Percentiles rank a stretch among this genome's conserved stretches.
Evolutionary conservation across 2,113 vertebrate species (phyloP).

Genomic region (Mesoclemmys tuberculata): DNA sequence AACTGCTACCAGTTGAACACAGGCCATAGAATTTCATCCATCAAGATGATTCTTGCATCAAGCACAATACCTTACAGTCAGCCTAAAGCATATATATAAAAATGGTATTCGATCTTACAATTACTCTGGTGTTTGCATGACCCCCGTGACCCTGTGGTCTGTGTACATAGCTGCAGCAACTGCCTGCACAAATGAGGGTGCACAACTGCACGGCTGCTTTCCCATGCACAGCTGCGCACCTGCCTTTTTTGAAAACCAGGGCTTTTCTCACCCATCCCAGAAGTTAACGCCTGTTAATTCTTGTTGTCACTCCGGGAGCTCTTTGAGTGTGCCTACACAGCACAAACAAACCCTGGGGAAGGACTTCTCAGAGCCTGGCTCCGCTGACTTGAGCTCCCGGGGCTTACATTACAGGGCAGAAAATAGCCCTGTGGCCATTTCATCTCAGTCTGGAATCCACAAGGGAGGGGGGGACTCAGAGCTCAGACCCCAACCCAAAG

Average conservation of each 20-base stretch:
- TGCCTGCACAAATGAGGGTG: neutral
- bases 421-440: neutral
- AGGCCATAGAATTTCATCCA: neutral
- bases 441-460: neutral
- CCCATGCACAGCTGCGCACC: neutral
- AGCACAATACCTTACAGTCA: neutral
- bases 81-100: neutral
- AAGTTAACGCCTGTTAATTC: neutral
- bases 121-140: neutral
- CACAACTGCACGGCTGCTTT: rapidly evolving
- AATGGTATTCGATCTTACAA: neutral
- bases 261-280: neutral
- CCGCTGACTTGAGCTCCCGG: neutral
- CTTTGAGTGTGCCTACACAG: neutral
- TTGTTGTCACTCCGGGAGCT: rapidly evolving
- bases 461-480: neutral
- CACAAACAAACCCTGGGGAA: neutral
- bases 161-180: neutral
- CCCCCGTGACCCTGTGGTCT: neutral
- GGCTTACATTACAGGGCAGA: neutral
- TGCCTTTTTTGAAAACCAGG: neutral
- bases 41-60: neutral
- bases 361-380: neutral
- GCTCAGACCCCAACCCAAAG: neutral
- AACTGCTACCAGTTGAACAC: neutral